Evolutionary conservation across 2,113 vertebrate species (phyloP), one percentile per base, ranked within the genome.

Genomic region (Zosterops pallidus): DNA sequence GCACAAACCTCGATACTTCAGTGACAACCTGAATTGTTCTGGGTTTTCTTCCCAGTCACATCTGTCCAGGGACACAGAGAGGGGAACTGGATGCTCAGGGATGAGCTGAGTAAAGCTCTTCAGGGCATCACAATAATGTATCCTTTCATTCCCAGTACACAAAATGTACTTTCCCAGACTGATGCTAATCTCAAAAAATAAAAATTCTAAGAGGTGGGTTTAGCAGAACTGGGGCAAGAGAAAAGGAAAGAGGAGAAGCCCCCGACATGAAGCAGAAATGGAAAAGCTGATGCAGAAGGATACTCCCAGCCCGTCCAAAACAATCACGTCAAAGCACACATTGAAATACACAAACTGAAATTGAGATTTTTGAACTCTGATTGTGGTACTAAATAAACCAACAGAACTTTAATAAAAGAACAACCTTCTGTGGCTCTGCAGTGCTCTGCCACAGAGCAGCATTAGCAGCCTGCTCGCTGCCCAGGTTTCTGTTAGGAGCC

Each of bases 311-410:
- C 60, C 5, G 1, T 63, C 68, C 35, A 67, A 63, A 89, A 29
- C 39, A 49, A 44, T 50, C 41, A 23, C 1, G 0, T 41, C 83
- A 76, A 60, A 85, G 22, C 42, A 79, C 15, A 15, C 0, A 7
- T 5, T 64, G 50, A 62, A 92, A 76, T 33, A 37, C 53, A 55
- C 23, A 52, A 57, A 29, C 15, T 19, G 19, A 52, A 72, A 65
- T 0, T 15, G 49, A 44, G 21, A 31, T 23, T 49, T 77, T 8
- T n/a, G 16, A 82, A 33, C 39, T n/a, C 7, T 0, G 0, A 9
- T 1, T 24, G 29, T 23, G 49, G 47, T 24, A 24, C 53, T 81
- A n/a, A 69, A 2, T 23, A 86, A 53, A 9, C 29, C 56, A 71
- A 22, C 56, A 49, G 41, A 90, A 63, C 39, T 53, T 35, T 35